These are phyloP conservation scores for Rhabdornis inornatus DNA, from an alignment of 2,113 vertebrate species.

Conservation along the genomic window DNA sequence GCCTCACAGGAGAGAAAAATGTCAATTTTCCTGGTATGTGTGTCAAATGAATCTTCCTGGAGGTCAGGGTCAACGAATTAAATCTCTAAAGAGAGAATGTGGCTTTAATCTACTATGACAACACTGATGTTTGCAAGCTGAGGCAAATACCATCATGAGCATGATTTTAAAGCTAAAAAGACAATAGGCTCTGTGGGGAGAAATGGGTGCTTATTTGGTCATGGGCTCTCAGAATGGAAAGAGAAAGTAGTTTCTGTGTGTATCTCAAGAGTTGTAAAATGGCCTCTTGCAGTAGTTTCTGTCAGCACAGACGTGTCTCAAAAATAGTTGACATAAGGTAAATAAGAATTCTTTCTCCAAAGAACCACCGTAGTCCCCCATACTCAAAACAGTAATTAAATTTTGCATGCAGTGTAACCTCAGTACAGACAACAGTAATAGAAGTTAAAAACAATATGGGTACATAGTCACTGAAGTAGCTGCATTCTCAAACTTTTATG, in stretches of 20 bases:
- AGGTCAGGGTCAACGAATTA: not conserved
- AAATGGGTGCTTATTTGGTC: not conserved
- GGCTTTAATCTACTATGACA: not conserved
- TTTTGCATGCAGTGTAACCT: not conserved
- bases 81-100: not conserved
- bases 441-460: not conserved
- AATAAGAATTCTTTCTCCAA: not conserved
- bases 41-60: not conserved
- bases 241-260: not conserved
- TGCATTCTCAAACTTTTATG: not conserved
- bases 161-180: not conserved
- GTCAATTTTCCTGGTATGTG: slow-evolving; percentile 89
- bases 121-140: not conserved
- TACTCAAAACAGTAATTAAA: not conserved
- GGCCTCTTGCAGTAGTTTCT: not conserved
- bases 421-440: not conserved
- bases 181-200: not conserved
- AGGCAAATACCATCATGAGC: not conserved
- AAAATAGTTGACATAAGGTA: not conserved
- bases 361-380: not conserved
- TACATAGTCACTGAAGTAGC: not conserved
- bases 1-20: slow-evolving; percentile 75
- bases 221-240: not conserved
- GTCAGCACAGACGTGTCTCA: not conserved
- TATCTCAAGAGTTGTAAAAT: not conserved